Evolutionary conservation across 2,113 vertebrate species (phyloP).

Genomic region (Sturnus vulgaris): DNA sequence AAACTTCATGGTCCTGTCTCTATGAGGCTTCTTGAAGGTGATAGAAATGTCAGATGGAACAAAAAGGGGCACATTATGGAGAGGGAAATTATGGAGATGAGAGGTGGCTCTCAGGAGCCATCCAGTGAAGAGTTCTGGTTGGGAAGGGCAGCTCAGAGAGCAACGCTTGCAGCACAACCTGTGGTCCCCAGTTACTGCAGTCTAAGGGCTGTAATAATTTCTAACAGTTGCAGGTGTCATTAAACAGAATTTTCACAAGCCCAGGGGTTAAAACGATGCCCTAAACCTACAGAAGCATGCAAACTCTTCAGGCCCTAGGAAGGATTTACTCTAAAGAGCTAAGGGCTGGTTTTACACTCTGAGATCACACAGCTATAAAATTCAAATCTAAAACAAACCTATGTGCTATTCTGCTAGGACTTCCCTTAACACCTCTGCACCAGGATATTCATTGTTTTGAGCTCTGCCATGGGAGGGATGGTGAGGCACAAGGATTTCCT

Average conservation of each 20-base stretch:
- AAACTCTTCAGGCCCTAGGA: background rate
- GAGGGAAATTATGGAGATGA: background rate
- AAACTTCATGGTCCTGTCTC: slow-evolving; percentile 31
- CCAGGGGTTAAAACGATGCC: background rate
- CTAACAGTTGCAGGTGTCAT: background rate
- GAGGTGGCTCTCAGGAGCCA: background rate
- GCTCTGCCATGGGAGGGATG: background rate
- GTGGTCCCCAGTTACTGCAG: background rate
- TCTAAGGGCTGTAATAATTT: background rate
- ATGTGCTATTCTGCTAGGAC: background rate
- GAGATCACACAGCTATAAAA: background rate
- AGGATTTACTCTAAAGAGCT: background rate
- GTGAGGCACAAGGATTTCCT: background rate
- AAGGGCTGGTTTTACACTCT: background rate
- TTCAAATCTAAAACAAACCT: background rate
- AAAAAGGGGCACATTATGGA: slow-evolving; percentile 10
- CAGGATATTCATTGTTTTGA: background rate
- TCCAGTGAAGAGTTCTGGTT: background rate
- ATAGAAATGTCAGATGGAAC: slow-evolving; percentile 45
- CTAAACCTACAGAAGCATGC: background rate
- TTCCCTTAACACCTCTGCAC: background rate
- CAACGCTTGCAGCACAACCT: background rate
- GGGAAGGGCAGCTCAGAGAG: background rate
- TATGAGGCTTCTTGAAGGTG: slow-evolving; percentile 45
- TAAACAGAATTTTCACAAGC: background rate